These are phyloP conservation scores for Pseudomyrmex sp. DNA, from an alignment of 1,140 invertebrate genomes.

Conservation along the genomic window DNA sequence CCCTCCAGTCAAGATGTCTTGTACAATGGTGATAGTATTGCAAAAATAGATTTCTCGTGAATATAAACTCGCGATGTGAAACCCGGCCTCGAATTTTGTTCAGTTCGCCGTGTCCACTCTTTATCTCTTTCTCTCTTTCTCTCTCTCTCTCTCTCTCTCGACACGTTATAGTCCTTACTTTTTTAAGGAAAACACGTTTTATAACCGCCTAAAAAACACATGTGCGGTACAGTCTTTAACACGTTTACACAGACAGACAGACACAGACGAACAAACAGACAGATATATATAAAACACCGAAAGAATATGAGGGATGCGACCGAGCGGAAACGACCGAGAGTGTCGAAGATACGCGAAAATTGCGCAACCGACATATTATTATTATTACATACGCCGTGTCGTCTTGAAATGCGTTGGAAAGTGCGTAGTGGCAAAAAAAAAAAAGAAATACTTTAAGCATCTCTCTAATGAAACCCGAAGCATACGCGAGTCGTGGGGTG, in stretches of 20 bases:
- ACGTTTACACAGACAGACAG: conserved; percentile 39
- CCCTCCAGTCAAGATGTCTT: conserved; percentile 62
- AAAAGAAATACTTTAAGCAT: conserved; percentile 27
- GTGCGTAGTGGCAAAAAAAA: not conserved
- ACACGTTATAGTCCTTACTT: conserved; percentile 38
- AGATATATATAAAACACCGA: conserved; percentile 55
- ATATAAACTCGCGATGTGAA: conserved; percentile 65
- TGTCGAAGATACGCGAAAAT: not conserved
- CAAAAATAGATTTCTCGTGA: conserved; percentile 73
- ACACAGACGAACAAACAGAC: conserved; percentile 50
- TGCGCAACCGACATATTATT: too few species aligned
- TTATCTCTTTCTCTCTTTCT: too few species aligned
- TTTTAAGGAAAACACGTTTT: conserved; percentile 47
- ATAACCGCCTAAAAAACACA: conserved; percentile 41
- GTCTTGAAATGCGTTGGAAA: not conserved
- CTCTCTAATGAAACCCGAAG: conserved; percentile 23
- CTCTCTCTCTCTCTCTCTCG: too few species aligned
- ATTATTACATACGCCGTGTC: not conserved
- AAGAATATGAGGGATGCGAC: conserved; percentile 21
- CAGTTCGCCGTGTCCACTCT: conserved; percentile 47
- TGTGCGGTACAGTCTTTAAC: conserved; percentile 53
- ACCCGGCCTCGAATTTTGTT: conserved; percentile 47
- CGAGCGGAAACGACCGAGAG: conserved; percentile 32
- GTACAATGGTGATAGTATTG: conserved; percentile 73
- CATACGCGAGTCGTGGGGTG: conserved; percentile 5